phyloP scores from a whole-genome alignment of 2,113 vertebrate genomes.

The Rhinoptilus africanus region DNA sequence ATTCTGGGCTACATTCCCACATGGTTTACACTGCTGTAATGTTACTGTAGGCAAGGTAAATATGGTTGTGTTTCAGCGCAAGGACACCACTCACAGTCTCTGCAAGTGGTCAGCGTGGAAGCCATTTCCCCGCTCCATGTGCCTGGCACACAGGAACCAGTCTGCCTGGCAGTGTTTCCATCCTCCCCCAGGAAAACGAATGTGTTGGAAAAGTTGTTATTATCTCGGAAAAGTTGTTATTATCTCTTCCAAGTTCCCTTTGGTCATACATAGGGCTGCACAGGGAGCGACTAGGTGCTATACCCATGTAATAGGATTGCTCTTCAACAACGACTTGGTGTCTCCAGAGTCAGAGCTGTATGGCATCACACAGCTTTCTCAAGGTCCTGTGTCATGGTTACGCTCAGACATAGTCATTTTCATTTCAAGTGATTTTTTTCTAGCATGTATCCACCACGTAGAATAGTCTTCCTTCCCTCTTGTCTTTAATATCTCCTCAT shows the following conservation, averaged over 20 bases:
- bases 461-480: background rate
- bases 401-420: background rate
- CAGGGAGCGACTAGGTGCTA: background rate
- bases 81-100: background rate
- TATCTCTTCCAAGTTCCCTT: background rate
- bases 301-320: background rate
- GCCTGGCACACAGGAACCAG: background rate
- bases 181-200: background rate
- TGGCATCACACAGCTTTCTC: background rate
- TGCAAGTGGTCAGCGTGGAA: background rate
- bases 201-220: background rate
- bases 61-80: background rate
- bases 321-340: background rate
- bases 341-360: background rate
- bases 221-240: background rate
- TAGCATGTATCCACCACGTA: background rate
- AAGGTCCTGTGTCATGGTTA: background rate
- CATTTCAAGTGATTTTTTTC: background rate
- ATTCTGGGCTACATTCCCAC: background rate
- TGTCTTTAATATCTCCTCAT: background rate
- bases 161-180: background rate
- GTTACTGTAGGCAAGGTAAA: background rate
- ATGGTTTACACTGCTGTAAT: background rate
- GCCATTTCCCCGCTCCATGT: rapidly evolving
- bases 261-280: background rate